Percentiles rank a stretch among this genome's conserved stretches.
Conservation (phyloP, 2,113 vertebrate species). For the Actenoides hombroni region DNA sequence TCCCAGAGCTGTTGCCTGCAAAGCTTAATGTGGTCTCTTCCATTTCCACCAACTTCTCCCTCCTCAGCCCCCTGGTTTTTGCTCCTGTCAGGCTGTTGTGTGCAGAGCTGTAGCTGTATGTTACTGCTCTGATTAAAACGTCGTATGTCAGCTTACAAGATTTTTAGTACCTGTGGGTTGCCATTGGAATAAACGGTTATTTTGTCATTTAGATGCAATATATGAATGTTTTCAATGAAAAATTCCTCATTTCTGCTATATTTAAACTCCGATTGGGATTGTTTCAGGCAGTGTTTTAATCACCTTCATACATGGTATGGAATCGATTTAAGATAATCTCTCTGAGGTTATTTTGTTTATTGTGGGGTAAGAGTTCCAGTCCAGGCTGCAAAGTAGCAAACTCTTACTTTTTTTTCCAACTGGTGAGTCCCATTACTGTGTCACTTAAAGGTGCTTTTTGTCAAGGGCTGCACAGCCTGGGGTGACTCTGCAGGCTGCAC, state of each 20-base stretch:
- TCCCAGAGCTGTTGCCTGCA: neutral
- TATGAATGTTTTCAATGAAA: neutral
- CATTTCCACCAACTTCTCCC: accelerated
- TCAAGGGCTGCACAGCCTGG: neutral
- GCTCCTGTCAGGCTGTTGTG: too few species aligned
- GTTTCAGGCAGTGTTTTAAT: neutral
- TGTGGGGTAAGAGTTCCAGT: neutral
- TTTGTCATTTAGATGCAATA: neutral
- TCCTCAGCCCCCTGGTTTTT: neutral
- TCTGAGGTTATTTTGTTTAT: neutral
- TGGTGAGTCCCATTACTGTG: too few species aligned
- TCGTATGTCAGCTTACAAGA: accelerated
- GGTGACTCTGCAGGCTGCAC: neutral
- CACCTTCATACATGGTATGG: accelerated
- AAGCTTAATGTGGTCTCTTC: neutral
- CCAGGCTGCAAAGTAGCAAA: neutral
- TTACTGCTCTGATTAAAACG: neutral
- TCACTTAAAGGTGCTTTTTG: accelerated
- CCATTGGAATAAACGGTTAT: neutral
- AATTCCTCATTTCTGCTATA: accelerated
- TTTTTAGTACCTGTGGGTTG: neutral
- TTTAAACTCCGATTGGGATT: neutral
- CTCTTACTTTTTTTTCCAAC: accelerated
- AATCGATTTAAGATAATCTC: neutral
- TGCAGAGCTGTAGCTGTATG: accelerated